Base-by-base conservation (phyloP, 2,113 vertebrate species). In the Colaptes auratus region DNA sequence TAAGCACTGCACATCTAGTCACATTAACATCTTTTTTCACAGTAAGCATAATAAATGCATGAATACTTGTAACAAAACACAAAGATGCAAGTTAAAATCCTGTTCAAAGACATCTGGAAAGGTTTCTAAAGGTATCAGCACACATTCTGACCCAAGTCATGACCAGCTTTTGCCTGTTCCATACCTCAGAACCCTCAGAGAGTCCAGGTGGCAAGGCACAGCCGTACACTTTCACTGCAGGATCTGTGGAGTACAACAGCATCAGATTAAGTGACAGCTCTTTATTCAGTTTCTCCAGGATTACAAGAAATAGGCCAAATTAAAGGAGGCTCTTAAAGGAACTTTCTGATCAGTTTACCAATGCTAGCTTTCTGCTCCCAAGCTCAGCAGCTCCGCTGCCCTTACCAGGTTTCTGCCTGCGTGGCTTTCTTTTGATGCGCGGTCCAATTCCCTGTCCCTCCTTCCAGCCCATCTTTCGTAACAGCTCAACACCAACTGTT, bases 361-460 rank as follows among this genome's bases (percentile, higher is more conserved):
- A 91, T 9, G 25, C 9, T 30, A 61, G 60, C 9, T 27, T 88
- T 33, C 39, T 53, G 18, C 31, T 35, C 66, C 24, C 5, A 21
- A 75, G 48, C 50, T 79, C 33, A 73, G 52, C 39, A 79, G 48
- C 28, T 76, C 64, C 52, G 30, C 31, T 84, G 53, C 48, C 92
- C 97, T 28, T 59, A 99, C 99, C 98, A 14, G 91, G 80, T 52
- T 96, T 97, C 94, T 99, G 98, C n/a, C 97, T 96, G 35, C 89
- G 74, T 23, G 98, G 96, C 74, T 98, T 99, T 94, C 99, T 98
- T 97, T 99, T 99, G 35, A 99, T 92, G 15, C 99, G 98, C 4
- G 99, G 99, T 30, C 99, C 99, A 23, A 99, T 95, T 15, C 99
- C 99, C 96, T 99, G 99, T 19, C 99, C 99, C 89, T 99, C 98